Conservation (phyloP, 2,113 vertebrate species). For the Pleuronectes platessa region DNA sequence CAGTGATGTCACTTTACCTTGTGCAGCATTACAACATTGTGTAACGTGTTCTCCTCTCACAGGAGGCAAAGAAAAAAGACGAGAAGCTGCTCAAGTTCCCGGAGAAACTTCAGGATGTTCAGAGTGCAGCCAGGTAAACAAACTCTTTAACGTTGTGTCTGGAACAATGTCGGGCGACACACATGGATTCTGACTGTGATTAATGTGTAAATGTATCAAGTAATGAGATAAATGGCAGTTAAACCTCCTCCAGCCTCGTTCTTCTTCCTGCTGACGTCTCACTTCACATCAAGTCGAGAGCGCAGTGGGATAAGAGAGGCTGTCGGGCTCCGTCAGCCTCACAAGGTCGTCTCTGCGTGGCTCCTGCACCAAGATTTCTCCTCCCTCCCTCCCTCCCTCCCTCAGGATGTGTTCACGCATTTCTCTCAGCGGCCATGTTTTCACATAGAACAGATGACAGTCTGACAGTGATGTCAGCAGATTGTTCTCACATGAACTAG, state of each 20-base stretch:
- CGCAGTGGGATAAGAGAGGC: slow-evolving; percentile 4
- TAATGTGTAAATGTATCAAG: background rate
- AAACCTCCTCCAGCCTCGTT: background rate
- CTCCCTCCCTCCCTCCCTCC: slow-evolving; percentile 4
- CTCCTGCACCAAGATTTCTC: slow-evolving; percentile 47
- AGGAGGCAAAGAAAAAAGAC: slow-evolving; percentile 98
- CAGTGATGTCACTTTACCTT: background rate
- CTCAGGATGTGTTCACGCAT: slow-evolving; percentile 12
- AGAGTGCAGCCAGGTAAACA: slow-evolving; percentile 90
- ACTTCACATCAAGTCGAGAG: background rate
- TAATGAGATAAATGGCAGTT: background rate
- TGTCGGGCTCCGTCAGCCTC: slow-evolving; percentile 45
- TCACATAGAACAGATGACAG: slow-evolving; percentile 4
- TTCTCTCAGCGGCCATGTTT: slow-evolving; percentile 2
- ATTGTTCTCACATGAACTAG: background rate
- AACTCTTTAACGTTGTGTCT: background rate
- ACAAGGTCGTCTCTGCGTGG: slow-evolving; percentile 61
- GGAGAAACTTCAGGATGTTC: slow-evolving; percentile 90
- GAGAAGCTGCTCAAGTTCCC: slow-evolving; percentile 89
- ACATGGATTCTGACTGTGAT: too few species aligned
- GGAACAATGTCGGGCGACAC: too few species aligned
- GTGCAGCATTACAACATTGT: background rate
- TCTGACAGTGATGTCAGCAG: slow-evolving; percentile 6
- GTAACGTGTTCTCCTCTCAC: slow-evolving; percentile 13
- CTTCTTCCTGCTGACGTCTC: slow-evolving; percentile 9